Evolutionary conservation across 2,888 invertebrate genomes (phyloP).

Genomic region (Syrista parreyssii): DNA sequence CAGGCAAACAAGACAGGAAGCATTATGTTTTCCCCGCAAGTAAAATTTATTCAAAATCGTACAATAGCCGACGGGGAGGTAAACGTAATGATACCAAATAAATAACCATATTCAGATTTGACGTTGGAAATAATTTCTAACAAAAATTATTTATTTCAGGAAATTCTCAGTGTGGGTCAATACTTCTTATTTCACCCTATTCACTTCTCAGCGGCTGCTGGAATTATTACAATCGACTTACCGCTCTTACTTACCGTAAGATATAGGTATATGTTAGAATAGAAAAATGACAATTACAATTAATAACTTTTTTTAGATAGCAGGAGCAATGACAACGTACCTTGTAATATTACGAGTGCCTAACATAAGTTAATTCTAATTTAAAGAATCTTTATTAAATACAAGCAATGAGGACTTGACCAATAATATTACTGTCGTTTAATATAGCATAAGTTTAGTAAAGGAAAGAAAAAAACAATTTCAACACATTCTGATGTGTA

Average conservation of each 20-base stretch:
- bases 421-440: neutral
- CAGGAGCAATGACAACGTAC: slow-evolving; percentile 46
- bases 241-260: slow-evolving; percentile 44
- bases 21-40: slow-evolving; percentile 21
- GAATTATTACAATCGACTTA: slow-evolving; percentile 43
- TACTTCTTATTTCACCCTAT: slow-evolving; percentile 29
- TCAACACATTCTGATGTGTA: neutral
- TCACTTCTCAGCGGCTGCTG: slow-evolving; percentile 35
- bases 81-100: neutral
- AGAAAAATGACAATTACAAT: slow-evolving; percentile 5
- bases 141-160: slow-evolving; percentile 14
- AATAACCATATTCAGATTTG: neutral
- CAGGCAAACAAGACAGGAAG: slow-evolving; percentile 27
- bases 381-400: neutral
- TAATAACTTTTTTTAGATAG: slow-evolving; percentile 35
- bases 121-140: neutral
- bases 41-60: slow-evolving; percentile 15
- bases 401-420: neutral
- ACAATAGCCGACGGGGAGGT: slow-evolving; percentile 11
- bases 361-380: neutral
- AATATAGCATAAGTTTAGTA: neutral
- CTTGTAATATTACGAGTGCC: slow-evolving; percentile 40
- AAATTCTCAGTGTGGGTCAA: slow-evolving; percentile 20
- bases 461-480: neutral
- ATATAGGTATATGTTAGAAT: neutral